Evolutionary conservation across 2,797 vertebrate species (phyloP), one percentile per base, ranked within the genome.

Genomic region (Melanotaenia parkinsoni): DNA sequence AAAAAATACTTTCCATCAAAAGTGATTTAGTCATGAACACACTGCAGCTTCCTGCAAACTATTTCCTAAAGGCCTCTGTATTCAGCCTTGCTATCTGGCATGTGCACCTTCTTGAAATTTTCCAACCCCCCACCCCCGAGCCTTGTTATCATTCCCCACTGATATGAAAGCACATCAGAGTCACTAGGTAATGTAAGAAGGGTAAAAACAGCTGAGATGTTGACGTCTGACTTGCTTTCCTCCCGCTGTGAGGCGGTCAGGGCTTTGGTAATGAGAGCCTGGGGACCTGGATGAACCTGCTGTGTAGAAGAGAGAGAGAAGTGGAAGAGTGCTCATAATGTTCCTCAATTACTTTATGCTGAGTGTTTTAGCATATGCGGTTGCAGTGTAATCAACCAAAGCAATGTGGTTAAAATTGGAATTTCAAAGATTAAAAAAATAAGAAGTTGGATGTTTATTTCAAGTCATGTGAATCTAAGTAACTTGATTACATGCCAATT

Each of bases 241-340:
- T 77, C 84, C 85, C 72, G 76, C 80, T 79, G 79, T 62, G 85
- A 84, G 73, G 59, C 38, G 63, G 77, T 79, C 76, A 67, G 80
- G 72, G 80, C 69, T 75, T 77, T 70, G 67, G 76, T 92, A 92
- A 92, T 67, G 88, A 90, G 90, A 76, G 84, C 81, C 81, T 65
- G 77, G 86, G 83, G 90, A 90, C 75, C 69, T 57, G 53, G 26
- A 26, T 76, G 70, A 69, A 69, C 67, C 64, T 72, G 54, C 37
- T 74, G 59, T 62, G 67, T 38, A 69, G 24, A 35, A 12, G 28
- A 37, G 38, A 32, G 22, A 24, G 5, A 61, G 50, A 57, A 13
- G 37, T 28, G 47, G 47, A 11, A 35, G 47, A 20, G 58, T 69
- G 67, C 73, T 72, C 64, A 43, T 18, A 45, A 79, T 74, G 76